Percentiles rank a stretch among this genome's conserved stretches.
Conservation (phyloP, 2,113 vertebrate species). For the Strix uralensis region DNA sequence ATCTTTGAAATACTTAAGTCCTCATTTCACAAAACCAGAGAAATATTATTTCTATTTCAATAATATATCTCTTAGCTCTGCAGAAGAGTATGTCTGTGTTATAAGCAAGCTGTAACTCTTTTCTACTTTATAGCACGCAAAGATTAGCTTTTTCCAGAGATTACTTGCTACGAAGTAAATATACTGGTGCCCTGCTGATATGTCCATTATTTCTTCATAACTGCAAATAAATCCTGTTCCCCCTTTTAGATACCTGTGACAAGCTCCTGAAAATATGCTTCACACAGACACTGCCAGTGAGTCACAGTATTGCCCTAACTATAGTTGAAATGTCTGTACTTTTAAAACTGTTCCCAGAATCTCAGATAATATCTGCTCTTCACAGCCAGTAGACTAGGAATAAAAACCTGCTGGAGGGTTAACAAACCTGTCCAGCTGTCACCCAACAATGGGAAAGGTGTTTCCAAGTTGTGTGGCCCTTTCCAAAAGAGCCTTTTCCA, state of each 20-base stretch:
- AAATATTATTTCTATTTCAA: neutral
- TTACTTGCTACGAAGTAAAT: neutral
- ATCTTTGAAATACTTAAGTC: neutral
- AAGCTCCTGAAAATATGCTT: neutral
- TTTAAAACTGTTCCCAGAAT: neutral
- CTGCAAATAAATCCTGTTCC: neutral
- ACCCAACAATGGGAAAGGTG: rapidly evolving
- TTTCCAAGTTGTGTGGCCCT: neutral
- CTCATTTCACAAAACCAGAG: neutral
- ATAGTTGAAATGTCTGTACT: neutral
- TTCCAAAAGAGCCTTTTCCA: neutral
- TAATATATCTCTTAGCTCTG: neutral
- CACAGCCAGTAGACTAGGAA: neutral
- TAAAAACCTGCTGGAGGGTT: neutral
- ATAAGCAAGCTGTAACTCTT: neutral
- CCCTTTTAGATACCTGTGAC: neutral
- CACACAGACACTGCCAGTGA: neutral
- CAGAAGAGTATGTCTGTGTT: neutral
- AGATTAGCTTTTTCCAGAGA: conserved; percentile 20
- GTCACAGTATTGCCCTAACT: neutral
- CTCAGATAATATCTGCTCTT: neutral
- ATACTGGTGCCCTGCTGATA: neutral
- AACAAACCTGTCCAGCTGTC: neutral
- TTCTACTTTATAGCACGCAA: neutral
- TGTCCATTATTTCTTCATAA: neutral